Base-by-base conservation (phyloP, 2,797 vertebrate species). In the Rhyacichthys aspro region DNA sequence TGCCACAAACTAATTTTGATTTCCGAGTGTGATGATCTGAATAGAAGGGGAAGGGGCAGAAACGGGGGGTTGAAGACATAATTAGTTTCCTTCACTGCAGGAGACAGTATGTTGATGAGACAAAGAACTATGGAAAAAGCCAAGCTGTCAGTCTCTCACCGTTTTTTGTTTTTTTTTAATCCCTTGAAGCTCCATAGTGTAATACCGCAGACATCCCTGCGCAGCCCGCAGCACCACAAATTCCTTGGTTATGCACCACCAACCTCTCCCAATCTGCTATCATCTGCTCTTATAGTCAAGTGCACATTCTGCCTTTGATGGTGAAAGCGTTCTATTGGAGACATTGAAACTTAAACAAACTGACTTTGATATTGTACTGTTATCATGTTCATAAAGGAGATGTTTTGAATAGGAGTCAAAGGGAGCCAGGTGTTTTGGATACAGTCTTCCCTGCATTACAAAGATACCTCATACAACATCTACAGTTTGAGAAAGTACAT, bases 81-180 rank as follows among this genome's bases (percentile, higher is more conserved):
- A 93, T 92, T 92, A 92, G 89, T 88, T 92, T 88, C 84, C 85
- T 81, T 90, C 91, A 85, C 87, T 85, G 84, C 87, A 83, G 90
- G 91, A 91, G 91, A 91, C 86, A 78, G 83, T 82, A 64, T 83
- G 86, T 83, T 88, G 87, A 90, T 90, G 89, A 92, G 91, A 91
- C 87, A 89, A 90, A 86, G 87, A 87, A 83, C 85, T 77, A 84
- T 9, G 2, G 39, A 76, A 77, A 78, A 65, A 82, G 75, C 60
- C 9, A 54, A 79, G 77, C 86, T 86, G 89, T 89, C 89, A 90
- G 79, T 90, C 89, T 84, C 45, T 42, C 50, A 18, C 86, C 86
- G 80, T 49, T 48, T 50, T 78, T 83, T 83, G n/a, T n/a, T n/a
- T n/a, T n/a, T n/a, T n/a, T n/a, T 84, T 86, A 67, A 84, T 86